phyloP scores from a whole-genome alignment of 2,888 invertebrate species.

The Macrophya annulata region DNA sequence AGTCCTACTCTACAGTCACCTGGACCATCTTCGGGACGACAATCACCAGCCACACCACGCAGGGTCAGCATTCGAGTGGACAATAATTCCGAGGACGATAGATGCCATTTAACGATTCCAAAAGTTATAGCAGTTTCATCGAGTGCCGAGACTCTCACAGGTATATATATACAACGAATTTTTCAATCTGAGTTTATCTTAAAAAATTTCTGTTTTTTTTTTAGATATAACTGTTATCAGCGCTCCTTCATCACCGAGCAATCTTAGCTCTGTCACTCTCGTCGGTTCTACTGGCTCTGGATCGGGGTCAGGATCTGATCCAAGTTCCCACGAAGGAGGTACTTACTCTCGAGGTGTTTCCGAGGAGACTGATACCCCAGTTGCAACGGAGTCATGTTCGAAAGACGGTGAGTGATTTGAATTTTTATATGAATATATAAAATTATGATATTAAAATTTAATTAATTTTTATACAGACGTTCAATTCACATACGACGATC shows the following conservation, averaged over 20 bases:
- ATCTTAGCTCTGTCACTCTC: slow-evolving; percentile 87
- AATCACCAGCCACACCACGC: slow-evolving; percentile 70
- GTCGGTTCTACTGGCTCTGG: slow-evolving; percentile 84
- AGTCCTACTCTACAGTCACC: slow-evolving; percentile 68
- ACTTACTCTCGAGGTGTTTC: slow-evolving; percentile 68
- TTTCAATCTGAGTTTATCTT: too few relatives aligned
- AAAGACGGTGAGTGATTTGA: slow-evolving; percentile 66
- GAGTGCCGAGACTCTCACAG: slow-evolving; percentile 90
- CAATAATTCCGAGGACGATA: slow-evolving; percentile 81
- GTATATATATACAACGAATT: slow-evolving; percentile 74
- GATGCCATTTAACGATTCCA: slow-evolving; percentile 86
- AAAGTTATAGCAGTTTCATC: slow-evolving; percentile 88
- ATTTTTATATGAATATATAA: too few relatives aligned
- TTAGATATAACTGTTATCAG: slow-evolving; percentile 80
- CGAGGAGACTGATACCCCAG: slow-evolving; percentile 70
- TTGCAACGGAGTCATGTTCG: slow-evolving; percentile 63
- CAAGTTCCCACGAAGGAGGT: slow-evolving; percentile 70
- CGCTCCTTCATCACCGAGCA: slow-evolving; percentile 88
- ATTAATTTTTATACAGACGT: slow-evolving; percentile 58
- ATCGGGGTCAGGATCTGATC: slow-evolving; percentile 73
- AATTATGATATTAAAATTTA: too few relatives aligned
- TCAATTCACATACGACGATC: slow-evolving; percentile 70
- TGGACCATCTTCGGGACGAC: slow-evolving; percentile 56
- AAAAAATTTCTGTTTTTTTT: slow-evolving; percentile 56
- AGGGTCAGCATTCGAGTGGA: slow-evolving; percentile 80